Evolutionary conservation across 2,797 vertebrate genomes (phyloP), one percentile per base, ranked within the genome.

Genomic region (Molossus alvarezi): DNA sequence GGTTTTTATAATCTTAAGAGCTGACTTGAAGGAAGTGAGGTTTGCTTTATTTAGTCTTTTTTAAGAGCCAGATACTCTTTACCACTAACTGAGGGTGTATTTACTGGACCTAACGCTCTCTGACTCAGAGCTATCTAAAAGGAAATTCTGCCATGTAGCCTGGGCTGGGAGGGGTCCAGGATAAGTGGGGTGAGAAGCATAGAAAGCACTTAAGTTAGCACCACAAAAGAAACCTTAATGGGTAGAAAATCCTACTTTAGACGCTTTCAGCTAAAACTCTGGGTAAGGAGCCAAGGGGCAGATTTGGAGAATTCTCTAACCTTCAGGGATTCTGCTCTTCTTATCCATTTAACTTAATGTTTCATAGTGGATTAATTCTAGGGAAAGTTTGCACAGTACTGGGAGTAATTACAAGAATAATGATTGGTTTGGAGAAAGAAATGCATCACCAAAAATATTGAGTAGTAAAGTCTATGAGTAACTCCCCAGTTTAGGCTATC

Each of bases 341-440:
- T 67, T 64, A 76, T 60, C 9, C 1, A 77, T 65, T 81, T 45
- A 84, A 37, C 11, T 14, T 51, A 6, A 45, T 94, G 13, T 84
- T 97, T 91, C 51, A 58, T 9, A 84, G 55, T 85, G 25, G 17
- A 8, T 71, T 48, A 21, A 80, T 89, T 81, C 25, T 87, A 92
- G 60, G 37, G 51, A 25, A 97, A 92, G 51, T 83, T n/a, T 95
- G 18, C 15, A 87, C 23, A 91, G 62, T 8, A 84, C 75, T 89
- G 71, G 48, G 18, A 92, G 67, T 92, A 93, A 81, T 88, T 96
- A 55, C 25, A 84, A 82, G 51, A 92, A 65, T 93, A 97, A 92
- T 83, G 76, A 87, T 51, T 83, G 57, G 75, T 87, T 96, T 97
- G 94, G 65, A 80, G 62, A 95, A 95, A 96, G 90, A 83, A 96